phyloP scores from a whole-genome alignment of 2,113 vertebrate species.

The Phodopus roborovskii region DNA sequence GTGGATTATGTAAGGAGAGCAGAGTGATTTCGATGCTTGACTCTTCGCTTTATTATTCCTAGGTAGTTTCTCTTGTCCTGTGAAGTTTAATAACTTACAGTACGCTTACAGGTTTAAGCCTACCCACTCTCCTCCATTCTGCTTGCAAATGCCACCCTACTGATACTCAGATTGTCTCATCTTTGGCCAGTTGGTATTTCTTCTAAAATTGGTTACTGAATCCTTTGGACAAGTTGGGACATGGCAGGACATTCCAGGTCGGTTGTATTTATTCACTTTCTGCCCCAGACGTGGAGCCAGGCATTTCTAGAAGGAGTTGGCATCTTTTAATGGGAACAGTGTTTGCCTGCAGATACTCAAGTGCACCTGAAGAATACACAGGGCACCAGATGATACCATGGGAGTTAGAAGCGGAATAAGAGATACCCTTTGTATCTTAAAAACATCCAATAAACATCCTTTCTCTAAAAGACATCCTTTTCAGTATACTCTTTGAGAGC shows the following conservation, averaged over 20 bases:
- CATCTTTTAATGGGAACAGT: background rate
- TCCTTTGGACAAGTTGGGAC: background rate
- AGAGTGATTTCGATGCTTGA: background rate
- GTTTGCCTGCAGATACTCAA: background rate
- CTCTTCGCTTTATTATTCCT: background rate
- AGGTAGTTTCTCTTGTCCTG: background rate
- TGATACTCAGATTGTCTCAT: background rate
- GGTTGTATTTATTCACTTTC: background rate
- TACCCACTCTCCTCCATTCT: background rate
- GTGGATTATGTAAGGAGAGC: background rate
- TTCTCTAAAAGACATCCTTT: slow-evolving; percentile 18
- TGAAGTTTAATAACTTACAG: background rate
- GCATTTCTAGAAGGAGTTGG: slow-evolving; percentile 3
- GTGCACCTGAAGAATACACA: background rate
- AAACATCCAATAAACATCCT: slow-evolving; percentile 1
- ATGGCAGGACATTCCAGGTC: background rate
- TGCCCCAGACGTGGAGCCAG: background rate
- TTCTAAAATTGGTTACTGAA: background rate
- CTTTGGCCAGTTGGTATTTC: background rate
- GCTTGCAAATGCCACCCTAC: background rate
- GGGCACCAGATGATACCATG: background rate
- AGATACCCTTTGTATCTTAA: background rate
- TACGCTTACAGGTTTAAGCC: background rate
- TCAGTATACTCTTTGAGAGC: background rate
- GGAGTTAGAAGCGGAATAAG: background rate